Evolutionary conservation across 2,797 vertebrate genomes (phyloP).

Genomic region (Myotis planiceps): DNA sequence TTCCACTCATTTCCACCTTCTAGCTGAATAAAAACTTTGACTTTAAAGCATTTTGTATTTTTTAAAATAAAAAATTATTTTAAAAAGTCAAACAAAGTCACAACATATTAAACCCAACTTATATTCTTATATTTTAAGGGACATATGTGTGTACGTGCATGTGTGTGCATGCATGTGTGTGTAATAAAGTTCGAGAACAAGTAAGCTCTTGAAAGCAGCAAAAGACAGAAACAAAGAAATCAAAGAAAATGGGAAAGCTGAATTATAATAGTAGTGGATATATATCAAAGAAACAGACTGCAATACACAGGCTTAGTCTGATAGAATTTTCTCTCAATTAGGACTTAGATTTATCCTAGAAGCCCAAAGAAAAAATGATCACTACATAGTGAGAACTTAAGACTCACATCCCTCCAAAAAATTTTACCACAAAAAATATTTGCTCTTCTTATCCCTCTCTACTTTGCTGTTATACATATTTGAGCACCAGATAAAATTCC

Average conservation of each 20-base stretch:
- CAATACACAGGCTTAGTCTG: not conserved
- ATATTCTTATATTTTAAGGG: constrained; percentile 7
- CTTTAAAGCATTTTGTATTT: constrained; percentile 53
- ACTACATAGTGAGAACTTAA: not conserved
- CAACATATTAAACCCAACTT: not conserved
- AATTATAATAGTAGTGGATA: not conserved
- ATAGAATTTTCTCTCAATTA: not conserved
- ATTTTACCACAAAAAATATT: not conserved
- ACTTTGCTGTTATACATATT: not conserved
- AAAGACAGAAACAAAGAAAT: not conserved
- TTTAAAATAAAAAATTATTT: constrained; percentile 35
- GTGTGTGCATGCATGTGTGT: not conserved
- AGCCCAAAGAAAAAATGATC: not conserved
- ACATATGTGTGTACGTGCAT: fast-evolving
- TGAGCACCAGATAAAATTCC: not conserved
- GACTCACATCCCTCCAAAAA: not conserved
- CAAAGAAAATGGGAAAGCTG: not conserved
- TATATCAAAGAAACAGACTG: not conserved
- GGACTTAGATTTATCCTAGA: not conserved
- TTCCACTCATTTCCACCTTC: constrained; percentile 57
- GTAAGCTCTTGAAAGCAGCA: not conserved
- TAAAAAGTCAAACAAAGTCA: not conserved
- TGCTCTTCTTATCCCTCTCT: not conserved
- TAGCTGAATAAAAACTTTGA: constrained; percentile 44
- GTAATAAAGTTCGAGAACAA: not conserved